A percentile compares a stretch with the other conserved stretches of the same genome.
Conservation (phyloP, 1,140 invertebrate species). For the Drosophila azteca region DNA sequence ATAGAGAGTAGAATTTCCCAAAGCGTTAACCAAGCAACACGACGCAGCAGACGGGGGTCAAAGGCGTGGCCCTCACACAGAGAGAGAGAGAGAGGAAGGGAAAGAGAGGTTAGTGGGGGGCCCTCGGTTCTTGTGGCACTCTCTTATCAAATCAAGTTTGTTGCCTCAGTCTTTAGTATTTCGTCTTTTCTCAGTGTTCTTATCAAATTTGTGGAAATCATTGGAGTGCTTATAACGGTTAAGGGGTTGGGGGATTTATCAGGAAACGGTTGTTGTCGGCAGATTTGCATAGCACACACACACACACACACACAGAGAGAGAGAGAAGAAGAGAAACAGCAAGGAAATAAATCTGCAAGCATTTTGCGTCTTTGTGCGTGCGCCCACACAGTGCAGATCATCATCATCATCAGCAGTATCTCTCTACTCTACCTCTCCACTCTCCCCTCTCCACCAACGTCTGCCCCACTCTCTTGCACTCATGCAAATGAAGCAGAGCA, state of each 20-base stretch:
- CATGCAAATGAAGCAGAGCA: slow-evolving; percentile 45
- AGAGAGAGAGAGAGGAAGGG: too few species aligned
- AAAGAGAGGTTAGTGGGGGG: background rate
- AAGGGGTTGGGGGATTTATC: slow-evolving; percentile 55
- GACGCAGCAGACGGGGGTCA: too few species aligned
- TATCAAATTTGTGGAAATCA: slow-evolving; percentile 76
- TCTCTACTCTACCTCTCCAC: slow-evolving; percentile 6
- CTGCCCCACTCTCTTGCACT: background rate
- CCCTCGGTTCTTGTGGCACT: slow-evolving; percentile 25
- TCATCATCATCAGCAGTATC: slow-evolving; percentile 3
- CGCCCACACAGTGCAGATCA: slow-evolving; percentile 56
- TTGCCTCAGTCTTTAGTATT: slow-evolving; percentile 75
- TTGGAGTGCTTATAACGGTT: slow-evolving; percentile 49
- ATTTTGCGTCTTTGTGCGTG: slow-evolving; percentile 66
- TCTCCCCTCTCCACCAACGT: background rate
- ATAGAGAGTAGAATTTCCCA: too few species aligned
- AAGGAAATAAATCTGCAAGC: slow-evolving; percentile 33
- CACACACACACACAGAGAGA: background rate
- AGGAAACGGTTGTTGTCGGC: slow-evolving; percentile 64
- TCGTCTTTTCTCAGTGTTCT: slow-evolving; percentile 16
- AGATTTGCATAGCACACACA: slow-evolving; percentile 68
- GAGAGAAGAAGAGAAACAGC: background rate
- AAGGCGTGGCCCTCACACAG: too few species aligned
- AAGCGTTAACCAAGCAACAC: too few species aligned
- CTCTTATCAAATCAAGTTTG: slow-evolving; percentile 65